Evolutionary conservation across 2,888 invertebrate species (phyloP).

Genomic region (Gymnoscelis rufifasciata): DNA sequence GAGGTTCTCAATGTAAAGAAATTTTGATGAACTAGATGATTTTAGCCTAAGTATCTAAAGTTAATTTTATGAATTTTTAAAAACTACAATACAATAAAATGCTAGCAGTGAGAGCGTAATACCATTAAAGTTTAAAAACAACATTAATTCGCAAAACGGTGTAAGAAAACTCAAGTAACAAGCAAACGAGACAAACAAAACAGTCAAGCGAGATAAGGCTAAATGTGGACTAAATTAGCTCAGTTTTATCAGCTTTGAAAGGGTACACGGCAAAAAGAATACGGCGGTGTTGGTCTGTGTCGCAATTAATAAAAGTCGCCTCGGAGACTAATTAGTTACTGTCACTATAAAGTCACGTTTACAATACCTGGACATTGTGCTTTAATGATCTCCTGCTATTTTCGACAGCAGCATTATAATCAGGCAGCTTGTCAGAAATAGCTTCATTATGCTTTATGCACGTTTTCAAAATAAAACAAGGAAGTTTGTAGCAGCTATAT

Average conservation of each 20-base stretch:
- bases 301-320: conserved; percentile 75
- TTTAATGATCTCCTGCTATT: neutral
- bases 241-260: conserved; percentile 53
- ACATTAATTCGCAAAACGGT: conserved; percentile 5
- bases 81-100: neutral
- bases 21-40: too few relatives aligned
- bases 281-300: conserved; percentile 68
- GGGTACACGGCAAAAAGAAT: conserved; percentile 46
- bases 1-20: too few relatives aligned
- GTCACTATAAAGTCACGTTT: conserved; percentile 32
- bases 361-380: conserved; percentile 8
- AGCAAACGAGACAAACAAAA: conserved; percentile 24
- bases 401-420: neutral
- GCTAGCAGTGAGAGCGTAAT: too few relatives aligned
- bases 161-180: conserved; percentile 2
- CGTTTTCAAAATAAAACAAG: too few relatives aligned
- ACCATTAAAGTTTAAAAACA: neutral
- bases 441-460: too few relatives aligned
- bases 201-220: conserved; percentile 8
- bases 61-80: too few relatives aligned
- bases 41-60: too few relatives aligned
- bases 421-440: too few relatives aligned
- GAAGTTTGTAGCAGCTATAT: too few relatives aligned
- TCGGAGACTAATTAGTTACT: conserved; percentile 71
- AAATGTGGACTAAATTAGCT: conserved; percentile 32